Percentiles rank a stretch among this genome's conserved stretches.
Evolutionary conservation across 2,797 vertebrate genomes (phyloP).

Genomic region (Nyctalus aviator): DNA sequence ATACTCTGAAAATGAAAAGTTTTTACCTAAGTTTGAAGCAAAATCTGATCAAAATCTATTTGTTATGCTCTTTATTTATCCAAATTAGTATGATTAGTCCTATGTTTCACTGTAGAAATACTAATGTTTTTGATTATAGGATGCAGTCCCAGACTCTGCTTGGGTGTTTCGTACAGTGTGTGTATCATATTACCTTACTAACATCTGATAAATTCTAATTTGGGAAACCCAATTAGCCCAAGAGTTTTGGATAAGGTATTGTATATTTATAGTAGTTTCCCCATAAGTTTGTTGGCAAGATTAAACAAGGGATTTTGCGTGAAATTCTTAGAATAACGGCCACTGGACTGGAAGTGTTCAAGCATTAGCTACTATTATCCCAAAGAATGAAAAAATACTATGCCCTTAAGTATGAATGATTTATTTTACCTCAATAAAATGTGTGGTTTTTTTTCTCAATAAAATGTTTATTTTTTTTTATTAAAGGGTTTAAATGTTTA

Average conservation of each 20-base stretch:
- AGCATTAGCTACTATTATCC: slow-evolving; percentile 20
- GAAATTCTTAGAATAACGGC: slow-evolving; percentile 39
- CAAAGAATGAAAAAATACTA: slow-evolving; percentile 48
- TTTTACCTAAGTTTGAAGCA: neutral
- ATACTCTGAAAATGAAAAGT: neutral
- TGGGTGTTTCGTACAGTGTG: neutral
- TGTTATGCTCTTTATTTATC: slow-evolving; percentile 20
- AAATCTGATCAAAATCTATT: slow-evolving; percentile 34
- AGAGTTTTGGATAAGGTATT: slow-evolving; percentile 27
- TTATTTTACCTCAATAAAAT: slow-evolving; percentile 66
- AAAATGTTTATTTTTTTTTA: slow-evolving; percentile 57
- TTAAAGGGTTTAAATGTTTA: slow-evolving; percentile 69
- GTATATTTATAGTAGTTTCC: neutral
- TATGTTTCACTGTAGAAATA: slow-evolving; percentile 36
- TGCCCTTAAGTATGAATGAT: slow-evolving; percentile 44
- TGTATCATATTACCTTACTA: neutral
- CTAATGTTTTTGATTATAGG: slow-evolving; percentile 30
- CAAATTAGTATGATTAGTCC: neutral
- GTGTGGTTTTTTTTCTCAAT: slow-evolving; percentile 31
- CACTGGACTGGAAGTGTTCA: neutral
- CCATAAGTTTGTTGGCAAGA: slow-evolving; percentile 26
- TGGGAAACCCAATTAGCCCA: slow-evolving; percentile 17
- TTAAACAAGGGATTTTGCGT: slow-evolving; percentile 59
- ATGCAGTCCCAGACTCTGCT: neutral
- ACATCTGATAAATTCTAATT: slow-evolving; percentile 21